phyloP scores from a whole-genome alignment of 2,797 vertebrate species.

The Sternotherus odoratus region DNA sequence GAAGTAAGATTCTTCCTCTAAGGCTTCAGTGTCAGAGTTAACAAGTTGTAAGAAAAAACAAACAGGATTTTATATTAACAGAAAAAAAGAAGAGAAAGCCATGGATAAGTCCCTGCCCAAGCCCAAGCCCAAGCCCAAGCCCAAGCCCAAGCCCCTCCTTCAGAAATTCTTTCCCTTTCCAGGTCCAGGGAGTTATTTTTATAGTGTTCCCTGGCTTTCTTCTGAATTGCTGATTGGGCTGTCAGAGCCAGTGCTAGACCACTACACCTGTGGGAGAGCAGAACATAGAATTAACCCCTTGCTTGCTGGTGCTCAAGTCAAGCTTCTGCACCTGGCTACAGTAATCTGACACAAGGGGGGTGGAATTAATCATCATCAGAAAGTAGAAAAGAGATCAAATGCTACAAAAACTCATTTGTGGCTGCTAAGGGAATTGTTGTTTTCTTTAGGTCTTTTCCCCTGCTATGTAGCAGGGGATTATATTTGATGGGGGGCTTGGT shows the following conservation, averaged over 20 bases:
- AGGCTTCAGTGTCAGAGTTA: background rate
- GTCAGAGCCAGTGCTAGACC: background rate
- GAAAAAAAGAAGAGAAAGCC: background rate
- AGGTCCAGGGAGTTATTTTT: background rate
- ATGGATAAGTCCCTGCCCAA: too few species aligned
- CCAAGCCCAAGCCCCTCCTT: background rate
- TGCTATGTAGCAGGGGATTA: background rate
- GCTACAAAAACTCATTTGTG: fast-evolving
- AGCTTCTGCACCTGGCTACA: background rate
- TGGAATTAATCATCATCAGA: background rate
- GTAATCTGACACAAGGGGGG: background rate
- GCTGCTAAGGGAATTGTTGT: background rate
- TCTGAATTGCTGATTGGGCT: background rate
- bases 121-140: background rate
- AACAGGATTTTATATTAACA: background rate
- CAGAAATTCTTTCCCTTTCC: background rate
- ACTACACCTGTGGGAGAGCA: background rate
- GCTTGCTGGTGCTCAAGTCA: background rate
- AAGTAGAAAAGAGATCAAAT: background rate
- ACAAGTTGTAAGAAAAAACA: background rate
- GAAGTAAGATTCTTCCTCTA: background rate
- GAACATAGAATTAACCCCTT: background rate
- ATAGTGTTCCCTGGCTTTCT: background rate
- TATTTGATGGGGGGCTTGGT: fast-evolving
- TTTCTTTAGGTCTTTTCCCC: background rate